A percentile compares a stretch with the other conserved stretches of the same genome.
phyloP scores from a whole-genome alignment of 2,797 vertebrate genomes.

The Ceryle rudis region DNA sequence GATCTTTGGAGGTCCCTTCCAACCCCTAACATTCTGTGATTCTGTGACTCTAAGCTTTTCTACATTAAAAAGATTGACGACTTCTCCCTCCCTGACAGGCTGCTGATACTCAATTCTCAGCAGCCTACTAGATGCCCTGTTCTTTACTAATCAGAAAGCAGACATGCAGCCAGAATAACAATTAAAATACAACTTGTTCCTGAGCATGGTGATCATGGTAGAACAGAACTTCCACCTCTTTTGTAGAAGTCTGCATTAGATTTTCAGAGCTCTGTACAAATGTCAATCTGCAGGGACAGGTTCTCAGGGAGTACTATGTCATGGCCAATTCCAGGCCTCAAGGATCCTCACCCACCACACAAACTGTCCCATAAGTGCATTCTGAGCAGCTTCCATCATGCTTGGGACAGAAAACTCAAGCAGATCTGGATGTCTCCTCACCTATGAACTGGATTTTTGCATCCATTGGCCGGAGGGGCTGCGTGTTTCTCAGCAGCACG shows the following conservation, averaged over 20 bases:
- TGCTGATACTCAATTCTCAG: not conserved
- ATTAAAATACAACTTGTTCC: not conserved
- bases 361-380: not conserved
- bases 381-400: not conserved
- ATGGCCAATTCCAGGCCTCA: not conserved
- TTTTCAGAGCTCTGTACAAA: too few relatives aligned
- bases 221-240: too few relatives aligned
- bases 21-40: too few relatives aligned
- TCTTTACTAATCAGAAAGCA: not conserved
- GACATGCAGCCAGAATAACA: not conserved
- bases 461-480: slow-evolving; percentile 26
- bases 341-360: not conserved
- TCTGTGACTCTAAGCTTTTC: not conserved
- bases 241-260: too few relatives aligned
- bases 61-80: not conserved
- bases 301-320: not conserved
- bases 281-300: not conserved
- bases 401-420: not conserved
- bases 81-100: not conserved
- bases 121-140: not conserved
- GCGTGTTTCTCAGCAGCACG: slow-evolving; percentile 49
- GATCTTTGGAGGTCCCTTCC: too few relatives aligned
- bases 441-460: slow-evolving; percentile 80
- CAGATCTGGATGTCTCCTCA: slow-evolving; percentile 46
- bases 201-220: too few relatives aligned